These are phyloP conservation scores for Alfaro cultratus DNA, from an alignment of 2,797 vertebrate genomes.

Conservation along the genomic window DNA sequence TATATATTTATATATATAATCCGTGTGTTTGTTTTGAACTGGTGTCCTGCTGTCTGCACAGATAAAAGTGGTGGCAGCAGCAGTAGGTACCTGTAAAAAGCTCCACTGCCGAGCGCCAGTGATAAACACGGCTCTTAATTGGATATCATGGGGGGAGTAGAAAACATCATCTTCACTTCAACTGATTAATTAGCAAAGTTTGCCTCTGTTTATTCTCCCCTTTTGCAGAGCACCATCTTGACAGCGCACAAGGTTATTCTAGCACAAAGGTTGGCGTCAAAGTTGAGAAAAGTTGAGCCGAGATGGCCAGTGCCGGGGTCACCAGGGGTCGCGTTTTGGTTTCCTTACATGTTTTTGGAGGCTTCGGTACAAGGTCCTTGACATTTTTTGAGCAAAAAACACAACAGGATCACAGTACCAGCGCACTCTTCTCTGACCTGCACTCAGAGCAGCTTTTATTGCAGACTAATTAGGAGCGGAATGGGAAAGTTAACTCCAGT, in stretches of 20 bases:
- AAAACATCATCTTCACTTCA: conserved; percentile 64
- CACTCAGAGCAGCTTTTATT: background rate
- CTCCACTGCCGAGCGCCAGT: conserved; percentile 47
- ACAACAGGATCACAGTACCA: background rate
- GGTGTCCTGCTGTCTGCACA: conserved; percentile 69
- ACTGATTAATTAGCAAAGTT: conserved; percentile 74
- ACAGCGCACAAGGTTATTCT: conserved; percentile 54
- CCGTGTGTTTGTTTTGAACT: conserved; percentile 73
- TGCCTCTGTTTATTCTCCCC: conserved; percentile 61
- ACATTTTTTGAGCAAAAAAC: background rate
- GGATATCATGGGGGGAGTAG: conserved; percentile 69
- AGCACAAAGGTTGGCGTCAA: conserved; percentile 58
- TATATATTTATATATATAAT: conserved; percentile 47
- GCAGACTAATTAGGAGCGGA: background rate
- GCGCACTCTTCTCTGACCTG: background rate
- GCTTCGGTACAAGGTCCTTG: background rate
- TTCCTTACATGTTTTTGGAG: conserved; percentile 4
- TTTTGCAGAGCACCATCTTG: conserved; percentile 43
- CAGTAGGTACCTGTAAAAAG: conserved; percentile 67
- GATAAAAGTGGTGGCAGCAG: conserved; percentile 67
- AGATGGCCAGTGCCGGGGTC: conserved; percentile 42
- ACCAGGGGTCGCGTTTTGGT: background rate
- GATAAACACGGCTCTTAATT: conserved; percentile 76
- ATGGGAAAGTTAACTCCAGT: background rate
- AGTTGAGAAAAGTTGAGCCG: conserved; percentile 36